Evolutionary conservation across 2,888 invertebrate species (phyloP).

Genomic region (Chironomus riparius): DNA sequence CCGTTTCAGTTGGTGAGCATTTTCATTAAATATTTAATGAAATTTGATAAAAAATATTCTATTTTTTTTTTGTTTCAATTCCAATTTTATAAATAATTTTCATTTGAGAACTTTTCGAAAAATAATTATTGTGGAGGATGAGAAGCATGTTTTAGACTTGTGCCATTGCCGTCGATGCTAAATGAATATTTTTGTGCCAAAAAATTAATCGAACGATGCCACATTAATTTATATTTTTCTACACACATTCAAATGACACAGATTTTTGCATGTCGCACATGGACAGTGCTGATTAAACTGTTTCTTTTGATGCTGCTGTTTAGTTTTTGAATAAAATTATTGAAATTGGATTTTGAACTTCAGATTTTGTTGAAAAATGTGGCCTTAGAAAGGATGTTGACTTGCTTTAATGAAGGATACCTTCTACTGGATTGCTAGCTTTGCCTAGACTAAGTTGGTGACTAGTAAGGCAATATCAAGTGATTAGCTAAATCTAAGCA

Average conservation of each 20-base stretch:
- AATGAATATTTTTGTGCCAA: background rate
- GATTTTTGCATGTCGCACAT: background rate
- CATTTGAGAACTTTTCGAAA: too few relatives aligned
- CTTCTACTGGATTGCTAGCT: too few relatives aligned
- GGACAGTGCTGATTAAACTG: too few relatives aligned
- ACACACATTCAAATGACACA: background rate
- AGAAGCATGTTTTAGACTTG: background rate
- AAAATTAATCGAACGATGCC: background rate
- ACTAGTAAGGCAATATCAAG: too few relatives aligned
- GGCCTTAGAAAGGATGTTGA: too few relatives aligned
- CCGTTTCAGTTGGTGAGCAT: conserved; percentile 31
- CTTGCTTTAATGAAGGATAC: too few relatives aligned
- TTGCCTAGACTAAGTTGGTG: too few relatives aligned
- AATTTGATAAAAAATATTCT: background rate
- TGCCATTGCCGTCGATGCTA: background rate
- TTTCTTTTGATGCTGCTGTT: too few relatives aligned
- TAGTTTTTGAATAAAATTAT: too few relatives aligned
- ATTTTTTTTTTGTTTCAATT: background rate
- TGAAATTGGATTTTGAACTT: too few relatives aligned
- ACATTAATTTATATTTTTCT: background rate
- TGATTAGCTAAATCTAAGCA: too few relatives aligned
- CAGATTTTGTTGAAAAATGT: too few relatives aligned
- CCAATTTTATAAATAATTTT: background rate
- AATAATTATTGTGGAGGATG: background rate
- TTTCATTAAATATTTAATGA: background rate